Evolutionary conservation across 23 tunicate genomes (phyloP), one percentile per base, ranked within the genome.

Genomic region (Phallusia fumigata): DNA sequence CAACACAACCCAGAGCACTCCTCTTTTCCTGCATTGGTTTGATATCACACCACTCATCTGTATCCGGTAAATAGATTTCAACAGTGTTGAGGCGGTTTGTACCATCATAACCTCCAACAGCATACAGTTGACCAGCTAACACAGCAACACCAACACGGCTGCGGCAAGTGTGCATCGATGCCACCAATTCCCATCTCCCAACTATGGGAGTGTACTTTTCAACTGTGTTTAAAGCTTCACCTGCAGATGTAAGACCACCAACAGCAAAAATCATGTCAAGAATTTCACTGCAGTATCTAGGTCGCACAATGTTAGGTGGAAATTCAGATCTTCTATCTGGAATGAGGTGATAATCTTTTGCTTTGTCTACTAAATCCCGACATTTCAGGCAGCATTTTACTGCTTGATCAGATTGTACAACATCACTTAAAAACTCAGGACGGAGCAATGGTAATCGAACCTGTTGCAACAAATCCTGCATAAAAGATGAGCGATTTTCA

Each of bases 61-160:
- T 51, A 24, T 87, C 85, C 5, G 99, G 96, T 33, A 32, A 15
- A 75, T 86, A 95, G 72, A 89, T 77, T 86, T 95, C 98, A 64
- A 80, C 95, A 31, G 98, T 81, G 22, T 95, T 84, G 12, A 89
- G 84, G 26, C 98, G 85, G 35, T 89, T 65, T 22, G 72, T 49
- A 1, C 98, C 95, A 82, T 95, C 98, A 50, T 84, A 95, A 15
- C 98, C 98, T 13, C 98, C 98, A 32, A 86, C 75, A 47, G 98
- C 98, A 80, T 95, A 95, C 69, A 95, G 82, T 75, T 86, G 74
- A 2, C 98, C 91, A 18, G 58, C 83, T 32, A 95, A 65, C 18
- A 83, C 93, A 49, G 98, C 91, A 31, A 95, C 98, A 33, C 98
- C 98, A 32, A 95, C 91, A 30, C 98, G 79, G 47, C 98, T 90